These are phyloP conservation scores for Darwinula stevensoni DNA, from an alignment of 2,888 invertebrate species.

Conservation along the genomic window DNA sequence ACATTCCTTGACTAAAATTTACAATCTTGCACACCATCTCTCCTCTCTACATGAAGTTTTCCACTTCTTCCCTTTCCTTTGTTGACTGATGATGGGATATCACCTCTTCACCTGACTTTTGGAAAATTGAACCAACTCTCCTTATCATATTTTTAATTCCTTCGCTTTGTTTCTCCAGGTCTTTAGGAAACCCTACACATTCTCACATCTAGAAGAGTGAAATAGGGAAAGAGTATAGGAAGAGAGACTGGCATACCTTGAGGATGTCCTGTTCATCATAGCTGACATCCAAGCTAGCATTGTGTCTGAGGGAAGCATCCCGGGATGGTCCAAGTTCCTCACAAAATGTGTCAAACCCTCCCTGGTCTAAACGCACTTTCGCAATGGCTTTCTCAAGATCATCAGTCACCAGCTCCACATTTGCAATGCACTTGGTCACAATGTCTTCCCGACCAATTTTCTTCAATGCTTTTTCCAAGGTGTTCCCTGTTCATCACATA, in stretches of 20 bases:
- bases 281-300: slow-evolving; percentile 23
- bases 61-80: too few species aligned
- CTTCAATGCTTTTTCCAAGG: slow-evolving; percentile 50
- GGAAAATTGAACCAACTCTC: too few species aligned
- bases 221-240: background rate
- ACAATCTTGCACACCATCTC: too few species aligned
- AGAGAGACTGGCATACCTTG: slow-evolving; percentile 23
- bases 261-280: slow-evolving; percentile 31
- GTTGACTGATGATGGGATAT: too few species aligned
- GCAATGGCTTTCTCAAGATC: slow-evolving; percentile 35
- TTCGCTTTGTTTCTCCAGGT: too few species aligned
- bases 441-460: slow-evolving; percentile 72
- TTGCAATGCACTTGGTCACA: slow-evolving; percentile 49
- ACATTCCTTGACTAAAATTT: too few species aligned
- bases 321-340: slow-evolving; percentile 30
- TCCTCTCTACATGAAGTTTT: too few species aligned
- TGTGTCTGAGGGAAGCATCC: slow-evolving; percentile 36
- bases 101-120: too few species aligned
- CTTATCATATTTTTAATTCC: too few species aligned
- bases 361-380: slow-evolving; percentile 20
- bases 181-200: too few species aligned
- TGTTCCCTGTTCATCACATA: too few species aligned
- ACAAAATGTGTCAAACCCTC: slow-evolving; percentile 32
- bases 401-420: slow-evolving; percentile 44
- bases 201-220: too few species aligned